Evolutionary conservation across 2,888 invertebrate species (phyloP), one percentile per base, ranked within the genome.

Genomic region (Thymelicus sylvestris): DNA sequence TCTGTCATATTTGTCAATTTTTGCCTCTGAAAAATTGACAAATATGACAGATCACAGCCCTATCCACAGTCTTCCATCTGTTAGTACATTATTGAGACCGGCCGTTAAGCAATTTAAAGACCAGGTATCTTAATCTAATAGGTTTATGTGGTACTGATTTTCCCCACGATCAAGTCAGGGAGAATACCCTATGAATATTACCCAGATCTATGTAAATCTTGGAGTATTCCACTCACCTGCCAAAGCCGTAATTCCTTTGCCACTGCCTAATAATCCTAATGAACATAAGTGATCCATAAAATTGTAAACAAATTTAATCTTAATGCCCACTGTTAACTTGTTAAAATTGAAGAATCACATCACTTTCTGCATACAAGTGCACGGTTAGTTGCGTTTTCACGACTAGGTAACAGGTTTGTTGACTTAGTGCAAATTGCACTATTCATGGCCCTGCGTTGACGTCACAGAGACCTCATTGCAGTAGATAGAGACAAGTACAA

Each of bases 361-460:
- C 31, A 57, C 12, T 12, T 38, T 38, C 6, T 57, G 13, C 57
- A 57, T 57, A 7, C 13, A 19, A 12, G 24, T 55, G 55, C 19
- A 38, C 47, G 57, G 62, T 38, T 64, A 38, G 38, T 15, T 13
- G 64, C 13, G 8, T 63, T 63, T 63, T 48, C 47, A 31, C 48
- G 59, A 59, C 66, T 15, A 57, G 44, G 44, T 47, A 24, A 48
- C 59, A n/a, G 66, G 47, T 66, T 59, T 66, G 66, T 66, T 67
- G 67, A 67, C 67, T 50, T 60, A 61, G n/a, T 50, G 52, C 31
- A 61, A 67, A 60, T 61, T 61, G 61, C 39, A 41, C 47, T 41
- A 48, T 24, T 67, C 61, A 67, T 61, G 67, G 67, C 50, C 61
- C 44, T 38, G 47, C n/a, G 52, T 15, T 67, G 67, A 67, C 67